Conservation (phyloP, 2,797 vertebrate genomes). For the Pangasius mekongensis region DNA sequence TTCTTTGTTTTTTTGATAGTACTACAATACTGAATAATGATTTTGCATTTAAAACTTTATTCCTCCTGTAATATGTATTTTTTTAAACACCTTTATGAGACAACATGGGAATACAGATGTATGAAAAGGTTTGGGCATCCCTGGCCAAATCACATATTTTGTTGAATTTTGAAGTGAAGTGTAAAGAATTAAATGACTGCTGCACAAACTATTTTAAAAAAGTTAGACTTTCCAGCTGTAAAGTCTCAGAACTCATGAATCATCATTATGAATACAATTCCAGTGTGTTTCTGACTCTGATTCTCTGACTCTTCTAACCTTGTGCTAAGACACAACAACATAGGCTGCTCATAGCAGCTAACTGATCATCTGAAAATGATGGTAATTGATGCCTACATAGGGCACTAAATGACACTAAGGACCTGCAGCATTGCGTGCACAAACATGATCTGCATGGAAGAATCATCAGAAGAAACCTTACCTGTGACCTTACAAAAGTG, state of each 20-base stretch:
- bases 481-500: neutral
- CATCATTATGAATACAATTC: neutral
- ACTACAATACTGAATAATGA: neutral
- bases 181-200: neutral
- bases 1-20: neutral
- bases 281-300: neutral
- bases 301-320: neutral
- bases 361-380: neutral
- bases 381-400: neutral
- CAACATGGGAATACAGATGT: neutral
- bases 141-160: neutral
- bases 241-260: neutral
- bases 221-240: neutral
- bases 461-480: neutral
- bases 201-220: neutral
- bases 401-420: neutral
- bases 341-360: neutral
- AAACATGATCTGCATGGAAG: constrained; percentile 10
- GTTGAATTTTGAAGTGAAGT: neutral
- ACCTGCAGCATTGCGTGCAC: neutral
- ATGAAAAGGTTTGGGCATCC: neutral
- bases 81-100: neutral
- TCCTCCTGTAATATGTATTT: neutral
- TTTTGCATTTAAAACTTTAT: neutral
- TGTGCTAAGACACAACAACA: too few relatives aligned